A percentile compares a stretch with the other conserved stretches of the same genome.
These are phyloP conservation scores for Chondrilla cf. caribensis DNA, from an alignment of 37 sponge, comb jelly and placozoan genomes.

Conservation along the genomic window DNA sequence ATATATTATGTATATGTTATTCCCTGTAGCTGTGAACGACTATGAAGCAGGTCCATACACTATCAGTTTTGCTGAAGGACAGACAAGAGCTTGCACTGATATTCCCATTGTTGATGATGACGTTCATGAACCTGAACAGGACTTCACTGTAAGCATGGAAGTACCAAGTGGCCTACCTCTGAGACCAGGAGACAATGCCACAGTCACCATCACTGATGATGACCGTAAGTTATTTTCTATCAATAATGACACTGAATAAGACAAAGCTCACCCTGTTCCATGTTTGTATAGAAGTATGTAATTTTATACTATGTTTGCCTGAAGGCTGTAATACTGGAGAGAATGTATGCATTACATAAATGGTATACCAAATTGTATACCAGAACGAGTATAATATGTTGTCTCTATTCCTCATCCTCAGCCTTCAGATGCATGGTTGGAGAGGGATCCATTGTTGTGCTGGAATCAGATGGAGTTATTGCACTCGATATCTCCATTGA, in stretches of 20 bases:
- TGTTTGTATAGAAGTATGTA: no score
- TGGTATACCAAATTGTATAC: no score
- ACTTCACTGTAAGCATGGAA: background rate
- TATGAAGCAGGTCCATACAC: background rate
- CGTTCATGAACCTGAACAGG: background rate
- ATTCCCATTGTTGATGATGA: conserved; percentile 39
- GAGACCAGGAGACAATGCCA: background rate
- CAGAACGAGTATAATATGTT: no score
- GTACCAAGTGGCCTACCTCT: background rate
- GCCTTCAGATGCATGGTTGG: background rate
- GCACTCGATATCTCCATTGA: background rate
- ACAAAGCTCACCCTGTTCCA: no score
- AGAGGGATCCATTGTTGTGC: background rate
- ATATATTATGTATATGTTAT: no score
- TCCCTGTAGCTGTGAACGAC: conserved; percentile 2
- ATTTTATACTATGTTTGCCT: no score
- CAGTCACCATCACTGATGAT: conserved; percentile 17
- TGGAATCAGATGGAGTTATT: background rate
- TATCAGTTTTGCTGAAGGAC: conserved; percentile 21
- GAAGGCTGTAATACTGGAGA: no score
- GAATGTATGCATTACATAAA: no score
- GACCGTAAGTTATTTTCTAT: conserved; percentile 1
- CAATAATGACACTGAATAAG: no score
- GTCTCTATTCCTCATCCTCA: no score
- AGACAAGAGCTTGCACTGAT: background rate